Conservation (phyloP, 2,113 vertebrate genomes). For the Erinaceus europaeus region DNA sequence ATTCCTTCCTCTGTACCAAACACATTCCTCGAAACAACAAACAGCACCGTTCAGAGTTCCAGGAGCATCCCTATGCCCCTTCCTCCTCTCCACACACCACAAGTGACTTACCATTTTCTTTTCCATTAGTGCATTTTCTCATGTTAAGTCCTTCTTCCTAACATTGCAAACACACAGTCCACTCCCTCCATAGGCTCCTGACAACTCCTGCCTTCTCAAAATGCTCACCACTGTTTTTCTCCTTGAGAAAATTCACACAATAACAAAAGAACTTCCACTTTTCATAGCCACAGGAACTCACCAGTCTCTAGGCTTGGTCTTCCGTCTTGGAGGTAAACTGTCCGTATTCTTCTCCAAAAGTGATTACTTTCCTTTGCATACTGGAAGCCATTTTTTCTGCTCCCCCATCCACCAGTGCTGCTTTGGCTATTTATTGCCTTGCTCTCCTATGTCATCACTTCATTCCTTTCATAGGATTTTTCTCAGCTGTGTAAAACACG, state of each 20-base stretch:
- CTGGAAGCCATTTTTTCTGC: not conserved
- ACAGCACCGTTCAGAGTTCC: not conserved
- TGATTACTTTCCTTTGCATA: fast-evolving
- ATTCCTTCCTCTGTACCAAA: not conserved
- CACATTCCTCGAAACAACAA: not conserved
- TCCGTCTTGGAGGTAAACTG: not conserved
- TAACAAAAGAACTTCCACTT: no score
- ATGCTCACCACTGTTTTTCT: no score
- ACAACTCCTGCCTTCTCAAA: not conserved
- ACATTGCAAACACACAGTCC: fast-evolving
- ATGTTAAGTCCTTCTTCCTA: not conserved
- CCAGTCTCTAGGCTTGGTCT: not conserved
- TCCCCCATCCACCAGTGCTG: no score
- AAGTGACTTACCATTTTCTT: not conserved
- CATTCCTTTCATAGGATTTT: not conserved
- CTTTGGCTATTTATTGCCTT: no score
- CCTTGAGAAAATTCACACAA: no score
- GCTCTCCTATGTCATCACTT: fast-evolving
- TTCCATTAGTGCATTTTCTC: not conserved
- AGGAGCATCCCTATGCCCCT: no score
- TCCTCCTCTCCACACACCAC: no score
- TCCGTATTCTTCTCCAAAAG: fast-evolving
- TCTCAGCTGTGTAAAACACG: not conserved
- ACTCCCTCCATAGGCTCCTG: no score
- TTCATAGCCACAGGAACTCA: not conserved